A percentile compares a stretch with the other conserved stretches of the same genome.
phyloP scores from a whole-genome alignment of 2,888 invertebrate species.

The Philopedon plagiatum region DNA sequence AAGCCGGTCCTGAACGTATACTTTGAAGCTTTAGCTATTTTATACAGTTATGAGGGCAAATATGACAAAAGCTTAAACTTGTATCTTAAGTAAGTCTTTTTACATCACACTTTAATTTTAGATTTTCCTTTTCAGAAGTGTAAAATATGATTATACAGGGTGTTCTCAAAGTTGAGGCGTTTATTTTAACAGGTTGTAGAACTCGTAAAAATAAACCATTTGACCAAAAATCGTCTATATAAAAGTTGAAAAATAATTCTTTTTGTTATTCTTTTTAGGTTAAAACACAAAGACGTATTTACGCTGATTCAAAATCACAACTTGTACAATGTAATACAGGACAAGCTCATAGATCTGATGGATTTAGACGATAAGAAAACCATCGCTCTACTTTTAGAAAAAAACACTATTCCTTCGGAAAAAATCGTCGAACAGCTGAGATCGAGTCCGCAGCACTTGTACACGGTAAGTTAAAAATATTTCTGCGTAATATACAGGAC shows the following conservation, averaged over 20 bases:
- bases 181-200: no score
- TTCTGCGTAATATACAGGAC: no score
- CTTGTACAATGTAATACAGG: conserved; percentile 86
- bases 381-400: conserved; percentile 85
- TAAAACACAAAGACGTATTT: conserved; percentile 93
- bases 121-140: no score
- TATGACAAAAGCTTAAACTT: conserved; percentile 94
- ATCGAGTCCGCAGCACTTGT: conserved; percentile 81
- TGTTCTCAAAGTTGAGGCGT: no score
- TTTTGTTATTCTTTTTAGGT: conserved; percentile 78
- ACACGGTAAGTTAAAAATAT: conserved; percentile 72
- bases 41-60: conserved; percentile 89
- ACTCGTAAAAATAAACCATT: no score
- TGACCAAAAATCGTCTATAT: no score
- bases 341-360: conserved; percentile 91
- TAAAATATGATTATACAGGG: no score
- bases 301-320: conserved; percentile 87
- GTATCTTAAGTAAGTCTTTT: conserved; percentile 81
- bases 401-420: conserved; percentile 81
- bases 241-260: no score
- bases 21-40: conserved; percentile 89
- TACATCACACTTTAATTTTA: neutral
- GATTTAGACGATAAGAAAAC: conserved; percentile 87
- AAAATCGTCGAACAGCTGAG: conserved; percentile 85
- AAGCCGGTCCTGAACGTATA: no score